A percentile compares a stretch with the other conserved stretches of the same genome.
These are phyloP conservation scores for Galerucella nymphaeae DNA, from an alignment of 2,888 invertebrate species.

Conservation along the genomic window DNA sequence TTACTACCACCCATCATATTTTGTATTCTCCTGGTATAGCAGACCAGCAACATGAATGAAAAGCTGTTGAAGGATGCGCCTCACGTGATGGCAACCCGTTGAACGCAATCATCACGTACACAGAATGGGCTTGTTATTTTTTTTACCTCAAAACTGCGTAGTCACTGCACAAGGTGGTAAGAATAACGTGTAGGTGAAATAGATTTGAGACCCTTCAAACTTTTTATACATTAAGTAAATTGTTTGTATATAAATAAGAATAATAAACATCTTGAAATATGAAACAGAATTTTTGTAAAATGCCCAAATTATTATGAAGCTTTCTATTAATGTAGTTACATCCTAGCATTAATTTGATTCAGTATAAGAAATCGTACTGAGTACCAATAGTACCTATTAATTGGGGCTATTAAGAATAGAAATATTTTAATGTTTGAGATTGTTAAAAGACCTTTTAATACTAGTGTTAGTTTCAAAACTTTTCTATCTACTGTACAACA, in stretches of 20 bases:
- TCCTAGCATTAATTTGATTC: too few relatives aligned
- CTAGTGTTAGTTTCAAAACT: too few relatives aligned
- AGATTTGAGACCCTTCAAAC: constrained; percentile 4
- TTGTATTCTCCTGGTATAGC: constrained; percentile 35
- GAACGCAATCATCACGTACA: constrained; percentile 41
- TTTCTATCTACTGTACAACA: too few relatives aligned
- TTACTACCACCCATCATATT: constrained; percentile 28
- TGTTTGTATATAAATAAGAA: neutral
- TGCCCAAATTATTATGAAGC: too few relatives aligned
- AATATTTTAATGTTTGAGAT: too few relatives aligned
- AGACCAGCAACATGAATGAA: constrained; percentile 36
- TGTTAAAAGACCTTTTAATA: too few relatives aligned
- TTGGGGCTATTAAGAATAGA: too few relatives aligned
- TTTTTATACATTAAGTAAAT: neutral
- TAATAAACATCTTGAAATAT: neutral
- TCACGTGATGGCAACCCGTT: constrained; percentile 40
- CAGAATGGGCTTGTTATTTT: constrained; percentile 35
- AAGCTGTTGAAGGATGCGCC: constrained; percentile 38
- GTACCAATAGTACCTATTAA: too few relatives aligned
- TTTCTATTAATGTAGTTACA: too few relatives aligned
- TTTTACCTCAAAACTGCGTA: constrained; percentile 32
- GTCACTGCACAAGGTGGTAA: constrained; percentile 10
- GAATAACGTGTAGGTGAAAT: constrained; percentile 1
- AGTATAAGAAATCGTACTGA: too few relatives aligned
- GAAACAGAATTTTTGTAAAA: too few relatives aligned